A percentile compares a stretch with the other conserved stretches of the same genome.
phyloP scores from a whole-genome alignment of 2,888 invertebrate species.

The Drosophila merina region DNA sequence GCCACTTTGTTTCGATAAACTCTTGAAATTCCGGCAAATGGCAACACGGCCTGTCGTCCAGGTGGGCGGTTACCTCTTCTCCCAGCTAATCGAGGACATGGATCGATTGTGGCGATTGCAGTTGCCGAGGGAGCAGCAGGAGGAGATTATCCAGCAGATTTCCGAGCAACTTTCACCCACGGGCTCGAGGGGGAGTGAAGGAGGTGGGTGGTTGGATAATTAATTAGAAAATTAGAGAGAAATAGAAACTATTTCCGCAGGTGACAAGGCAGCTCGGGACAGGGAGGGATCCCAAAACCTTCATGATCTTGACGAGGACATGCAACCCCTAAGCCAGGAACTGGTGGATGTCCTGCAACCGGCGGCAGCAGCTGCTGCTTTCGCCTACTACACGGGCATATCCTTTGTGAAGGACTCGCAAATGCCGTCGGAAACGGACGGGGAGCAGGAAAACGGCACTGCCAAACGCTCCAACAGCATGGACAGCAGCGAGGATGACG shows the following conservation, averaged over 20 bases:
- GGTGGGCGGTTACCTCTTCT: slow-evolving; percentile 74
- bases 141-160: slow-evolving; percentile 77
- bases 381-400: slow-evolving; percentile 75
- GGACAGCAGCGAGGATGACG: slow-evolving; percentile 68
- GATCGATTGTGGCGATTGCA: slow-evolving; percentile 81
- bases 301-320: slow-evolving; percentile 24
- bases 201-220: background rate
- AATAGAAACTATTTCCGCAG: background rate
- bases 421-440: slow-evolving; percentile 39
- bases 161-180: slow-evolving; percentile 72
- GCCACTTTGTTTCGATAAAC: slow-evolving; percentile 74
- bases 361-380: slow-evolving; percentile 69
- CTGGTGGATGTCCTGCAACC: slow-evolving; percentile 64
- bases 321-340: slow-evolving; percentile 59
- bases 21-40: slow-evolving; percentile 73
- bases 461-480: slow-evolving; percentile 47
- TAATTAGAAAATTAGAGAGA: no score
- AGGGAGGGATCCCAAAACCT: background rate
- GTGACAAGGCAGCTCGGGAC: background rate
- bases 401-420: slow-evolving; percentile 73
- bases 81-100: slow-evolving; percentile 82
- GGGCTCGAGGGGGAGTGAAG: slow-evolving; percentile 47
- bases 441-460: slow-evolving; percentile 13
- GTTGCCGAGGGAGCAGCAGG: slow-evolving; percentile 69
- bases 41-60: slow-evolving; percentile 18